Base-by-base conservation (phyloP, 92 coral and sea anemone genomes). In the Galaxea fascicularis region DNA sequence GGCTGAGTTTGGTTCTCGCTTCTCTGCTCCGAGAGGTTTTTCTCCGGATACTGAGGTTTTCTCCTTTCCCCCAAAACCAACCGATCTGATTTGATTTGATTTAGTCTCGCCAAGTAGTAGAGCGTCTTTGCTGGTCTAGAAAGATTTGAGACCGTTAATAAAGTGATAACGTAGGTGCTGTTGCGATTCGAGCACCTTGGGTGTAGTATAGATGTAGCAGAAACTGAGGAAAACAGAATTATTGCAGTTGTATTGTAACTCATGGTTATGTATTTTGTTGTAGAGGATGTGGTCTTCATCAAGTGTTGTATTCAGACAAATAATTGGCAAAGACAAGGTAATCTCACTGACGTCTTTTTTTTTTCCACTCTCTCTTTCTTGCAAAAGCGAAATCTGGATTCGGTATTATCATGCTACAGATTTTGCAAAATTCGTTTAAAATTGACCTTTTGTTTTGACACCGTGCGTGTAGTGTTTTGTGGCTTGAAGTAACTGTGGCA, bases 311-410 rank as follows among this genome's bases (percentile, higher is more conserved):
- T 88, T 91, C 20, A 73, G 79, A 72, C 87, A 88, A 76, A 53
- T 89, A 12, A 74, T 91, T 26, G 92, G 95, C 56, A 85, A 74
- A 21, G 84, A 77, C 17, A 91, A 88, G 81, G 95, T 91, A 47
- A 78, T 53, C 15, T 28, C 28, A 35, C 29, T 11, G n/a, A n/a
- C n/a, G n/a, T n/a, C 0, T 18, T 60, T 4, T 21, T 7, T 1
- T 22, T 22, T 60, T 21, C 1, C 5, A 21, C 1, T n/a, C 63
- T 57, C 7, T 13, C 58, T 53, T 53, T 53, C 4, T 9, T 4
- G 15, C 16, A 9, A 13, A 13, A 13, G 12, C 15, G 57, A 8
- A 52, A 11, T 8, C 57, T 52, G 16, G 14, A 52, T 1, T 1
- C 16, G 2, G 57, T 52, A 16, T 58, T 58, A 3, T 0, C 10